Evolutionary conservation across 1,140 invertebrate genomes (phyloP), one percentile per base, ranked within the genome.

Genomic region (Dolichoris vasculosae): DNA sequence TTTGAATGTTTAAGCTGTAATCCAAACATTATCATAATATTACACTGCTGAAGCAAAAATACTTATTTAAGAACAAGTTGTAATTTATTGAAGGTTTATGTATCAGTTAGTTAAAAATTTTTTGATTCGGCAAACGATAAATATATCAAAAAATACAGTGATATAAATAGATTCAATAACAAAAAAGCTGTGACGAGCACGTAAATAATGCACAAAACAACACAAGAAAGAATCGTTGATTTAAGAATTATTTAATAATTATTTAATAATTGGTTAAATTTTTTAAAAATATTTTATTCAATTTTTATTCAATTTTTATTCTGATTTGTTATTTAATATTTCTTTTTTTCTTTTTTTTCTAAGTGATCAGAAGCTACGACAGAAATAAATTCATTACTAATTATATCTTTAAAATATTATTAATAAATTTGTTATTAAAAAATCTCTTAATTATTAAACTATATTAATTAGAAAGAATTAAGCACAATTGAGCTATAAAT

Each of bases 361-460:
- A 63, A 83, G 82, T 83, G 64, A 81, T 23, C 64, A 48, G 35
- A 71, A 69, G 79, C 79, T 69, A 64, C n/a, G 59, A 64, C 38
- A 38, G 79, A 81, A 64, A 81, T 46, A 51, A 46, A 51, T 48
- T 15, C n/a, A 20, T 46, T 32, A 17, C 40, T 30, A 43, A 76
- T n/a, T 48, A 48, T n/a, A 26, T 30, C 30, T 63, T 73, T 26
- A 23, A 73, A 40, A 38, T 43, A n/a, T 40, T 23, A 0, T 26
- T 4, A 4, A 20, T 43, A n/a, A 43, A 8, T 3, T 23, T 69
- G n/a, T 69, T 20, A 69, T 67, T 69, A 26, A 59, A 26, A 20
- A 59, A 23, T 26, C 0, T 26, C 3, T 9, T 59, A 9, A 59
- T 26, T 59, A 2, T 26, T 26, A 3, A 32, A 69, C 38, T 69